Percentiles rank a stretch among this genome's conserved stretches.
phyloP scores from a whole-genome alignment of 2,888 invertebrate species.

The Drosophila barbarae region DNA sequence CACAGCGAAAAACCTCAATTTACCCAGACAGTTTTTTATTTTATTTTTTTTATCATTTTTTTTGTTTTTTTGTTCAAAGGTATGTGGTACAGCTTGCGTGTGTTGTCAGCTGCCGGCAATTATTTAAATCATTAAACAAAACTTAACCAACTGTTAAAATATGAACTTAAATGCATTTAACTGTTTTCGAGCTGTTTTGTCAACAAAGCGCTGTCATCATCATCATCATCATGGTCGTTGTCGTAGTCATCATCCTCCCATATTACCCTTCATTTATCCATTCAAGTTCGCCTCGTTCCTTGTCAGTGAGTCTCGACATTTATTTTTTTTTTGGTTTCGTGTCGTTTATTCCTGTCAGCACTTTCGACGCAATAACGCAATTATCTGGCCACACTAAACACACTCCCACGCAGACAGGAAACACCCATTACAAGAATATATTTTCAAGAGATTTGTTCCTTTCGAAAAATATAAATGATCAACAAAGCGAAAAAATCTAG shows the following conservation, averaged over 20 bases:
- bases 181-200: constrained; percentile 67
- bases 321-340: constrained; percentile 21
- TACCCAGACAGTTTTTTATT: constrained; percentile 14
- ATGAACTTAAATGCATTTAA: constrained; percentile 77
- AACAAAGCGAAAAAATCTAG: not conserved
- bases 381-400: constrained; percentile 52
- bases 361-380: constrained; percentile 68
- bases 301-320: constrained; percentile 34
- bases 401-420: constrained; percentile 23
- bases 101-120: constrained; percentile 51
- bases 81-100: constrained; percentile 7
- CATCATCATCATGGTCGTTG: constrained; percentile 41
- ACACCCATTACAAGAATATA: not conserved
- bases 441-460: not conserved
- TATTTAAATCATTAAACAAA: constrained; percentile 75
- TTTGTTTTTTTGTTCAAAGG: not conserved
- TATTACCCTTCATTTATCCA: constrained; percentile 18
- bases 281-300: constrained; percentile 30
- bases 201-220: constrained; percentile 69
- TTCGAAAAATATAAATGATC: not conserved
- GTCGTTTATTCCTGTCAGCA: constrained; percentile 64
- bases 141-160: constrained; percentile 78
- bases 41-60: not conserved
- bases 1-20: constrained; percentile 23
- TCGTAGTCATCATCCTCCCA: constrained; percentile 37